Evolutionary conservation across 1,140 invertebrate species (phyloP), one percentile per base, ranked within the genome.

Genomic region (Leptinotarsa texana): DNA sequence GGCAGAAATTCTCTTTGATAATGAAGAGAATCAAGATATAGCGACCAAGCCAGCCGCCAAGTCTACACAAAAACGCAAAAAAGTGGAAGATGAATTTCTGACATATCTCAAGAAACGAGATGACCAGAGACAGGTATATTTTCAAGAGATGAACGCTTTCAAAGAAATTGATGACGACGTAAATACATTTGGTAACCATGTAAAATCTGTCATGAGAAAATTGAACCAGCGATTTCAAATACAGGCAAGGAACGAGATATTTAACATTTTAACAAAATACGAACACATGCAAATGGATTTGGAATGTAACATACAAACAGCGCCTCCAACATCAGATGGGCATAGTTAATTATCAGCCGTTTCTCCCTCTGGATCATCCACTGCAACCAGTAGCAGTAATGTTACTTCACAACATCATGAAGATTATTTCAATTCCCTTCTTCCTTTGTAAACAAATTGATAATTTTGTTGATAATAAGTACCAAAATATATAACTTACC

Each of bases 231-330:
- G 18, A 63, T 63, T n/a, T 21, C 62, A 24, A 63, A 63, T 63
- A 21, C 18, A 63, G 62, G 62, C 62, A 63, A 63, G 62, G 24
- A 18, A 63, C 18, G 62, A 63, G 24, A 18, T 63, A 21, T 63
- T 63, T 63, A 18, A 63, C 18, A 24, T 63, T 63, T 24, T 63
- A 21, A 63, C 62, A 21, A 63, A 63, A 24, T 63, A 63, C 24
- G 62, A 63, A 63, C 62, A 63, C 17, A 63, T 63, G 18, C 62
- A 63, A 18, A 63, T n/a, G 18, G 18, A 21, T 24, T 63, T 21
- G 62, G 18, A 21, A 63, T 63, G 62, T 24, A 21, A 63, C 62
- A 63, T 63, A 63, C 62, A 63, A 63, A 24, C 62, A 63, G 18
- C 18, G 18, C 62, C 18, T 21, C 18, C 62, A 18, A 63, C 62